Conservation (phyloP, 2,113 vertebrate species). For the Gavia stellata region DNA sequence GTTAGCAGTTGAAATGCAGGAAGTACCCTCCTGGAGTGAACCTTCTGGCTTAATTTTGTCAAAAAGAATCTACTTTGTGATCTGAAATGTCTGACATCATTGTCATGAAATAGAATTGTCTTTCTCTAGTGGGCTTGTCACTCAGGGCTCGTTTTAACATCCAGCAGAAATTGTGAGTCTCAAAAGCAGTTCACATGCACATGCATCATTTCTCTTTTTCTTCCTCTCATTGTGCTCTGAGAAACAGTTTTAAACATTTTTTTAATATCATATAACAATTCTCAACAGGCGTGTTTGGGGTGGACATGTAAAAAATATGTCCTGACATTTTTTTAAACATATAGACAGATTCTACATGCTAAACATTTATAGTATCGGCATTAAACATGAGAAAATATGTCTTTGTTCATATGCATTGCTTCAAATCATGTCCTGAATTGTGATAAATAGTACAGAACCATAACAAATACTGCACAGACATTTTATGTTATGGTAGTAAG, state of each 20-base stretch:
- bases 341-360: not conserved
- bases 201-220: not conserved
- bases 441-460: not conserved
- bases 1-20: not conserved
- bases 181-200: not conserved
- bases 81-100: not conserved
- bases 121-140: not conserved
- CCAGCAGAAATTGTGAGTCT: not conserved
- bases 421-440: not conserved
- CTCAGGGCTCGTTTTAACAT: not conserved
- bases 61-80: not conserved
- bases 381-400: not conserved
- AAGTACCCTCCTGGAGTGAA: not conserved
- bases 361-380: not conserved
- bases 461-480: not conserved
- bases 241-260: not conserved
- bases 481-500: not conserved
- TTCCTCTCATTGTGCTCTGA: not conserved
- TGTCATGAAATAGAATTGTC: not conserved
- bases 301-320: not conserved
- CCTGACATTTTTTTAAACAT: not conserved
- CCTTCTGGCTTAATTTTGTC: not conserved
- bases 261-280: not conserved
- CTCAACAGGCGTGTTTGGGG: fast-evolving
- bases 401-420: not conserved